Evolutionary conservation across 2,888 invertebrate species (phyloP), one percentile per base, ranked within the genome.

Genomic region (Cantharis rufa): DNA sequence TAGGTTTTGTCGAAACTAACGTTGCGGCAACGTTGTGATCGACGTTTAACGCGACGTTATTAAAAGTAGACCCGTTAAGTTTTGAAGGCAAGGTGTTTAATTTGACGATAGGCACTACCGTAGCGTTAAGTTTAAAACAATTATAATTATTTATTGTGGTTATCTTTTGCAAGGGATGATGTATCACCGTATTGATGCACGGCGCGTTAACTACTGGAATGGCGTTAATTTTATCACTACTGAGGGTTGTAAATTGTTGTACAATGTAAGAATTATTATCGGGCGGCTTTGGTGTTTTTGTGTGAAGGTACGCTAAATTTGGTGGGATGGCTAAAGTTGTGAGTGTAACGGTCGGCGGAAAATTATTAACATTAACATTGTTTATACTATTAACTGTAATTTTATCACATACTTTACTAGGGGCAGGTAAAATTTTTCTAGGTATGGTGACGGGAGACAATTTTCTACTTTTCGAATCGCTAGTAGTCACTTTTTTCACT

Each of bases 41-140:
- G 76, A 88, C 84, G 80, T 85, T 86, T 69, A 87, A 80, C 69
- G 84, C 80, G 75, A 84, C 82, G 74, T 82, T 82, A 61, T 82
- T 73, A 66, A 79, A 74, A 71, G 78, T 81, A 70, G 75, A 76
- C 70, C 77, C 79, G 75, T 77, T 79, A 70, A 79, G 15, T 75
- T 79, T 74, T 72, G 74, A 77, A 79, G 79, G 87, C 85, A 88
- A 83, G 77, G 86, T 83, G 83, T 87, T 88, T 80, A 88, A 82
- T 84, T 88, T 88, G 71, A 88, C 88, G 83, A 88, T 87, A 85
- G 89, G 88, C 87, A 88, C 88, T 84, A 88, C 87, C 82, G 88
- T 87, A 75, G 87, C 87, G 79, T 88, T 88, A 79, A 88, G 82
- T 84, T 88, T 89, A 81, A 88, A 86, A 82, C 87, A 88, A 79